Percentiles rank a stretch among this genome's conserved stretches.
These are phyloP conservation scores for Conopomorpha cramerella DNA, from an alignment of 1,140 invertebrate species.

Conservation along the genomic window DNA sequence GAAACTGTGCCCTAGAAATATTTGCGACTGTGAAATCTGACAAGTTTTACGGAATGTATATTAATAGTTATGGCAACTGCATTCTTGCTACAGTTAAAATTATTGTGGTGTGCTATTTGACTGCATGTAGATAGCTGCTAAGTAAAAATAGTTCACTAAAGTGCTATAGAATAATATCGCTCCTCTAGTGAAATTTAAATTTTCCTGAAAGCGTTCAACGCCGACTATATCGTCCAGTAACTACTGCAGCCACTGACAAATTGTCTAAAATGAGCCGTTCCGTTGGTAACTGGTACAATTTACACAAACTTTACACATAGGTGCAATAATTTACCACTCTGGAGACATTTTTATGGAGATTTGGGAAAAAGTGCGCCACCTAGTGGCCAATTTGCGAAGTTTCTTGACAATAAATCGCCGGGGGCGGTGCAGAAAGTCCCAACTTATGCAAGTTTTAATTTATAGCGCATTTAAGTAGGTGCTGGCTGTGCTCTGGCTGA, in stretches of 20 bases:
- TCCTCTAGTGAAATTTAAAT: slow-evolving; percentile 39
- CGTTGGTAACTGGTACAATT: slow-evolving; percentile 45
- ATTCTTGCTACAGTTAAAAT: too few relatives aligned
- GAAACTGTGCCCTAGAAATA: too few relatives aligned
- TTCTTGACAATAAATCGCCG: too few relatives aligned
- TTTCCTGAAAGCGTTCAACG: too few relatives aligned
- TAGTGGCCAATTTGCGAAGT: slow-evolving; percentile 55
- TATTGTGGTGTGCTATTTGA: background rate
- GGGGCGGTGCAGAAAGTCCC: background rate
- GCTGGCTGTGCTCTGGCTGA: too few relatives aligned
- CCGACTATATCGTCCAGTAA: too few relatives aligned
- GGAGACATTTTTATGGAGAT: slow-evolving; percentile 59
- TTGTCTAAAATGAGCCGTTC: slow-evolving; percentile 50
- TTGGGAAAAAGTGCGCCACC: slow-evolving; percentile 56
- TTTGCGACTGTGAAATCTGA: too few relatives aligned
- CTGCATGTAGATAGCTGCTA: background rate
- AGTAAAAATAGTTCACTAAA: background rate
- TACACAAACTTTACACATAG: slow-evolving; percentile 35
- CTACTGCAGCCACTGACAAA: slow-evolving; percentile 7
- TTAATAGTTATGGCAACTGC: too few relatives aligned
- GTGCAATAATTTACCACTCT: slow-evolving; percentile 49
- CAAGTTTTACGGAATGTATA: too few relatives aligned
- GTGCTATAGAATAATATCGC: too few relatives aligned
- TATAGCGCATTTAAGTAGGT: background rate
- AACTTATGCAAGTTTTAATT: background rate